These are phyloP conservation scores for Coregonus clupeaformis DNA, from an alignment of 2,113 vertebrate genomes.

Conservation along the genomic window DNA sequence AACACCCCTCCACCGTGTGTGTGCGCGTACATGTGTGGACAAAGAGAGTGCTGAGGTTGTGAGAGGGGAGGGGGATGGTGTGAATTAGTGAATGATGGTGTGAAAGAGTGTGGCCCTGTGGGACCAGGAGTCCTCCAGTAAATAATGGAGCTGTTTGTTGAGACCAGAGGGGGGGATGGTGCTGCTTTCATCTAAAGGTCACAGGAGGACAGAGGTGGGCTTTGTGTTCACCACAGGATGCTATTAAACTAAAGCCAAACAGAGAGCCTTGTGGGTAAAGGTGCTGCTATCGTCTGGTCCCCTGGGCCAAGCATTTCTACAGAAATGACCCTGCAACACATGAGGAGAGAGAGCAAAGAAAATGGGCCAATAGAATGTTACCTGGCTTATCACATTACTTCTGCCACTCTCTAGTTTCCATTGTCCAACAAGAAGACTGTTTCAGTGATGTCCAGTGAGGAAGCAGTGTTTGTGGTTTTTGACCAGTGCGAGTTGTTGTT, in stretches of 20 bases:
- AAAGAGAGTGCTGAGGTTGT: conserved; percentile 20
- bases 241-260: conserved; percentile 9
- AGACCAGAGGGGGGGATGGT: not conserved
- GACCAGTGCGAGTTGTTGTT: conserved; percentile 1
- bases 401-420: too few relatives aligned
- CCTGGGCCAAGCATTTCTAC: too few relatives aligned
- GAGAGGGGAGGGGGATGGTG: not conserved
- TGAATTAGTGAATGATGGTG: conserved; percentile 12
- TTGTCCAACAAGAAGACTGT: too few relatives aligned
- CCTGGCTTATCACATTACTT: too few relatives aligned
- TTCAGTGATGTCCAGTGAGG: too few relatives aligned
- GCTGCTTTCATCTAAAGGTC: conserved; percentile 25
- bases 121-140: conserved; percentile 11
- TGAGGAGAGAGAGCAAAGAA: too few relatives aligned
- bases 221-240: conserved; percentile 29
- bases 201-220: conserved; percentile 15
- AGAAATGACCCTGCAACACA: too few relatives aligned
- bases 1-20: not conserved
- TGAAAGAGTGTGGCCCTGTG: conserved; percentile 9
- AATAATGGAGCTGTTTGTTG: conserved; percentile 24
- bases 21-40: conserved; percentile 5
- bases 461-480: not conserved
- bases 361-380: too few relatives aligned
- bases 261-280: not conserved
- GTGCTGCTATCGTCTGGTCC: too few relatives aligned